phyloP scores from a whole-genome alignment of 1,140 invertebrate genomes.

The Bombyx mandarina region DNA sequence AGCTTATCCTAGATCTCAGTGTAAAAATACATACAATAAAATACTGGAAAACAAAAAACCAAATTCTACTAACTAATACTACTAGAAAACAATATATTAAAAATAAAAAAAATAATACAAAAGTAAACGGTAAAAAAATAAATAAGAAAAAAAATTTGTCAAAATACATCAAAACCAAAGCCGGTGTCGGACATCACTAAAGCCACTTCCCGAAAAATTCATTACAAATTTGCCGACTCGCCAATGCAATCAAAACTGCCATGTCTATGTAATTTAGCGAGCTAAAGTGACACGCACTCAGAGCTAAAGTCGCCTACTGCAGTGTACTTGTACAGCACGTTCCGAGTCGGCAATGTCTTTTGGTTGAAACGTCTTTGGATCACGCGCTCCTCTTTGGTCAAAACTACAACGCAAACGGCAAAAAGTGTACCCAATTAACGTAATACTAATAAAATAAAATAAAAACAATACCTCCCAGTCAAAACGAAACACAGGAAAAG shows the following conservation, averaged over 20 bases:
- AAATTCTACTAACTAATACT: background rate
- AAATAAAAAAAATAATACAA: conserved; percentile 51
- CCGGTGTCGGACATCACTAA: background rate
- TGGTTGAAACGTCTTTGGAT: conserved; percentile 13
- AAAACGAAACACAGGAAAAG: conserved; percentile 52
- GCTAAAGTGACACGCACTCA: background rate
- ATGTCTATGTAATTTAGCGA: conserved; percentile 11
- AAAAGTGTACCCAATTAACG: background rate
- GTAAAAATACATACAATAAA: conserved; percentile 29
- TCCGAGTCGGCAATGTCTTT: conserved; percentile 1
- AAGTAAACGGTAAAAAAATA: conserved; percentile 58
- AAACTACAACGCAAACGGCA: conserved; percentile 11
- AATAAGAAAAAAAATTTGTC: conserved; percentile 55
- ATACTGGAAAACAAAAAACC: conserved; percentile 41
- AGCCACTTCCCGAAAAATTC: background rate
- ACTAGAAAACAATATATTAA: conserved; percentile 1
- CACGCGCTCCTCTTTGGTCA: conserved; percentile 17
- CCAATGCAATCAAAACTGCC: background rate
- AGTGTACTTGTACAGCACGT: background rate
- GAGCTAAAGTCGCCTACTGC: background rate
- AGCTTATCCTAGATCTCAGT: conserved; percentile 44
- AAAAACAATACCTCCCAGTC: conserved; percentile 5
- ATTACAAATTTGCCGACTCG: background rate
- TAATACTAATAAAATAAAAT: no score
- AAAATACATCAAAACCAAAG: conserved; percentile 54